Conservation (phyloP, 2,888 invertebrate genomes). For the Ophion costatus region DNA sequence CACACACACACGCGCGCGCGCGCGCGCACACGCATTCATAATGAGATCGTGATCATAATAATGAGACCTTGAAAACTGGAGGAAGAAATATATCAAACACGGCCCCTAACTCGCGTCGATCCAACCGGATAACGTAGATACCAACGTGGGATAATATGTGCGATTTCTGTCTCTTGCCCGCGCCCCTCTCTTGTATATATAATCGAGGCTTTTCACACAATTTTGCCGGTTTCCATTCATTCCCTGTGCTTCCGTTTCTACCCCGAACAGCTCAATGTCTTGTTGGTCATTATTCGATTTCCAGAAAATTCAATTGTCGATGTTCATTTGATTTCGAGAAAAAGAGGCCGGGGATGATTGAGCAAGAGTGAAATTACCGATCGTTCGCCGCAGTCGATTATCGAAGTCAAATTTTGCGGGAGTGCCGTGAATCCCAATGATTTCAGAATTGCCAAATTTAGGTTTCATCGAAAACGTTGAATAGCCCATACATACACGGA, state of each 20-base stretch:
- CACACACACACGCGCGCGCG: background rate
- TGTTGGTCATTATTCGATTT: no score
- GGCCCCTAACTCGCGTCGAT: slow-evolving; percentile 58
- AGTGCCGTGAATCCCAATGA: no score
- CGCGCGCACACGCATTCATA: background rate
- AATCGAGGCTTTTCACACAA: slow-evolving; percentile 55
- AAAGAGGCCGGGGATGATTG: no score
- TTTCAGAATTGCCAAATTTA: background rate
- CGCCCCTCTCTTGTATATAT: slow-evolving; percentile 72
- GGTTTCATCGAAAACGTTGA: background rate
- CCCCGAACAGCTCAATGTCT: background rate
- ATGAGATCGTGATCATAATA: background rate
- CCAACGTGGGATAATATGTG: slow-evolving; percentile 60
- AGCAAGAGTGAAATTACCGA: no score
- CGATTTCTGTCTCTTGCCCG: background rate
- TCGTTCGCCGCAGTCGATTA: no score
- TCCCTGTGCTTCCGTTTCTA: background rate
- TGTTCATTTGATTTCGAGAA: no score
- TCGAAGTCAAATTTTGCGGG: no score
- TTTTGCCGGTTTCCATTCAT: background rate
- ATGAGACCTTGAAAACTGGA: slow-evolving; percentile 63
- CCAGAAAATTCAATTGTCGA: no score
- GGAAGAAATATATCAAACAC: slow-evolving; percentile 68
- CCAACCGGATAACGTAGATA: slow-evolving; percentile 70
- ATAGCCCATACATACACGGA: slow-evolving; percentile 20